phyloP scores from a whole-genome alignment of 2,888 invertebrate genomes.

The Heliconius cydno region DNA sequence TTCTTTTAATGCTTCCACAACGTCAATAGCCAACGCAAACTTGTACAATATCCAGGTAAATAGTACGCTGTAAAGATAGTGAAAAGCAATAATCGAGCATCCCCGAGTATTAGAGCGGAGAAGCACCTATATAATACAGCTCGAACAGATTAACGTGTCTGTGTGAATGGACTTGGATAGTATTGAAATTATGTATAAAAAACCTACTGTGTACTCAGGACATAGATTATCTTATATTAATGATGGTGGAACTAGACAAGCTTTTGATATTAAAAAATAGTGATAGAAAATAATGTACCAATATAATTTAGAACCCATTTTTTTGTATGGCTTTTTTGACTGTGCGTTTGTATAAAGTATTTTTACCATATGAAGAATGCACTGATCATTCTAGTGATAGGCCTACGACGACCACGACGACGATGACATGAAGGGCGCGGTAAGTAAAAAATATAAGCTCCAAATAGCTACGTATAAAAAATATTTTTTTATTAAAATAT shows the following conservation, averaged over 20 bases:
- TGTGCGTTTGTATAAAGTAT: no score
- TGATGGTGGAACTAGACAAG: background rate
- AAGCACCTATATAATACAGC: constrained; percentile 44
- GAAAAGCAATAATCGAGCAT: constrained; percentile 61
- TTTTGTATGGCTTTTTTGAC: no score
- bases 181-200: constrained; percentile 22
- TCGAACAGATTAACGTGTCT: constrained; percentile 41
- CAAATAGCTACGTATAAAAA: background rate
- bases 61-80: constrained; percentile 46
- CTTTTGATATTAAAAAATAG: background rate
- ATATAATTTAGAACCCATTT: no score
- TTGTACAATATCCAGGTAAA: constrained; percentile 37
- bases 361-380: background rate
- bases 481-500: background rate
- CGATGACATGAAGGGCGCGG: background rate
- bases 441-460: background rate
- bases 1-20: constrained; percentile 30
- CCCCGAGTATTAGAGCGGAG: constrained; percentile 58
- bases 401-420: no score
- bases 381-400: background rate
- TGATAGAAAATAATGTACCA: no score
- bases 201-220: constrained; percentile 4
- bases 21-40: constrained; percentile 29
- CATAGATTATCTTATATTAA: background rate
- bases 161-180: constrained; percentile 27